Evolutionary conservation across 2,797 vertebrate genomes (phyloP).

Genomic region (Pseudocheirus occidentalis): DNA sequence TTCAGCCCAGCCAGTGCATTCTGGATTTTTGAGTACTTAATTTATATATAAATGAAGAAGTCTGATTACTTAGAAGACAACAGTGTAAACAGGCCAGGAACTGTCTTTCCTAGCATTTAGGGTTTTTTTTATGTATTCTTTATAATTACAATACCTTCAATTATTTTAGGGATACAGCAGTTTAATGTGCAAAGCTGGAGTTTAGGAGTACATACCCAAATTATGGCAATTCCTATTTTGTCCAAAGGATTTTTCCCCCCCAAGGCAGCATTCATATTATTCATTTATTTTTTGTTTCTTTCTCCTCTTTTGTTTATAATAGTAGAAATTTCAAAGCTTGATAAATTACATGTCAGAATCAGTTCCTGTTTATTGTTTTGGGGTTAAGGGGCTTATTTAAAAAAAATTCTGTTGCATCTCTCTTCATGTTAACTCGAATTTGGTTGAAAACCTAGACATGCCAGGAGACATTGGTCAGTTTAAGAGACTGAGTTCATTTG

Average conservation of each 20-base stretch:
- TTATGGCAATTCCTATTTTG: background rate
- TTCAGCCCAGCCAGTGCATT: constrained; percentile 39
- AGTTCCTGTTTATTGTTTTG: constrained; percentile 76
- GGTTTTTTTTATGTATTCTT: constrained; percentile 53
- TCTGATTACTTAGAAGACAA: constrained; percentile 58
- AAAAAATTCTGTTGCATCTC: constrained; percentile 60
- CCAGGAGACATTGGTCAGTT: constrained; percentile 62
- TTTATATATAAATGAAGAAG: constrained; percentile 63
- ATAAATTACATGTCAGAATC: constrained; percentile 76
- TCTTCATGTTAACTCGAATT: constrained; percentile 58
- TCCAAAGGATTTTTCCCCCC: constrained; percentile 53
- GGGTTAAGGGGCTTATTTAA: constrained; percentile 71
- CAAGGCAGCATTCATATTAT: constrained; percentile 57
- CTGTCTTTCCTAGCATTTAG: constrained; percentile 42
- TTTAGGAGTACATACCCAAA: constrained; percentile 49
- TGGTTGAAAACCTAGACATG: constrained; percentile 58
- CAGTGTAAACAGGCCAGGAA: constrained; percentile 70
- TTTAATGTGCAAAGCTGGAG: background rate
- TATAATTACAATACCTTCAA: background rate
- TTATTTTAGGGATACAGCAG: background rate
- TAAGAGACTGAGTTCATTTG: constrained; percentile 58
- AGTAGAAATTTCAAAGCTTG: constrained; percentile 72
- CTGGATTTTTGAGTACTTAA: constrained; percentile 48
- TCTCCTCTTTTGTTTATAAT: constrained; percentile 62
- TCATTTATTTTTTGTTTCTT: constrained; percentile 75